A percentile compares a stretch with the other conserved stretches of the same genome.
These are phyloP conservation scores for Leptobrachium leishanense DNA, from an alignment of 2,113 vertebrate genomes.

Conservation along the genomic window DNA sequence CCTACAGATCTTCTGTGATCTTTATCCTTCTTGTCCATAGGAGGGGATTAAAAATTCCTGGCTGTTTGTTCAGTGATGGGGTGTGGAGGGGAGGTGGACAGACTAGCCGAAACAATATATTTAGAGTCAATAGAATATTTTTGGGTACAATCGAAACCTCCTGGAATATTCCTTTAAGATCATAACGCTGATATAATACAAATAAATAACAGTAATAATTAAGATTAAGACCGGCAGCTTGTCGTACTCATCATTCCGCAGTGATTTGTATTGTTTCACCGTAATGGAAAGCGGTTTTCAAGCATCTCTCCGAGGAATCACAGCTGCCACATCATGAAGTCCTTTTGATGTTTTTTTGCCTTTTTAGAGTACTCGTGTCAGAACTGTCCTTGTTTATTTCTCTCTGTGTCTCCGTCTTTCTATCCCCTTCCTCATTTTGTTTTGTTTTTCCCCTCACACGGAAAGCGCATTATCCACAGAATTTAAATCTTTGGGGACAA, in stretches of 20 bases:
- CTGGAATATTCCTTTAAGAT: too few relatives aligned
- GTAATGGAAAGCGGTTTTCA: neutral
- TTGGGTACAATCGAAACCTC: too few relatives aligned
- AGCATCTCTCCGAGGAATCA: conserved; percentile 5
- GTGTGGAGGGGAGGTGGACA: too few relatives aligned
- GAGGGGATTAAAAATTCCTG: too few relatives aligned
- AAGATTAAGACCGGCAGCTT: too few relatives aligned
- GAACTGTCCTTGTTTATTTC: neutral
- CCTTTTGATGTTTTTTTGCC: conserved; percentile 20
- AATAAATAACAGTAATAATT: too few relatives aligned
- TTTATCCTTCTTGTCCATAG: too few relatives aligned
- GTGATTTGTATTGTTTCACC: neutral
- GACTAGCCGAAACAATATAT: too few relatives aligned
- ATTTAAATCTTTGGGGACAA: neutral
- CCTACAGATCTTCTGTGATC: too few relatives aligned
- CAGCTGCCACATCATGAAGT: conserved; percentile 19
- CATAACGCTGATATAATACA: too few relatives aligned
- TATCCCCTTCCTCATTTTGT: neutral
- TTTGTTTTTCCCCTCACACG: neutral
- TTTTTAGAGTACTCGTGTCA: conserved; percentile 17
- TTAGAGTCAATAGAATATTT: too few relatives aligned
- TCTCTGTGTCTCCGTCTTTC: neutral
- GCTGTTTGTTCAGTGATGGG: too few relatives aligned
- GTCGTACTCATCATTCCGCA: neutral
- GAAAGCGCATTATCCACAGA: neutral